phyloP scores from a whole-genome alignment of 2,113 vertebrate species.

The Daboia siamensis region DNA sequence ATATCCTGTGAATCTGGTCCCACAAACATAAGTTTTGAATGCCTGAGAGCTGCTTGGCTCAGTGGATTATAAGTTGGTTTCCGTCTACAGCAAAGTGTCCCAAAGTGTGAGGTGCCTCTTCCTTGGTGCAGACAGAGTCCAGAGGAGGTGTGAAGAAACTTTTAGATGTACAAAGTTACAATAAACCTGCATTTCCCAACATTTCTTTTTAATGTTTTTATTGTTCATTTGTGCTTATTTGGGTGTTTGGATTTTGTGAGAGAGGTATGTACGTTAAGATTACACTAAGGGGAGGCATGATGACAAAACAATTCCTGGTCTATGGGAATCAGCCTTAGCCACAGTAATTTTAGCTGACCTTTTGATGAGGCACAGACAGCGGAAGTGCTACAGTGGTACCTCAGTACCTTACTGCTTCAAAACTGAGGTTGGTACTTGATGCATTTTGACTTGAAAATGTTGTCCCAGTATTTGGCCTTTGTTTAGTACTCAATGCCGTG shows the following conservation, averaged over 20 bases:
- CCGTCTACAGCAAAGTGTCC: not conserved
- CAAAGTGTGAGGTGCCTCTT: not conserved
- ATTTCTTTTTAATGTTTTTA: not conserved
- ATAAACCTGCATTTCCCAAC: not conserved
- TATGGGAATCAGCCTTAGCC: not conserved
- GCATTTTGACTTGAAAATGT: not conserved
- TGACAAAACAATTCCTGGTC: not conserved
- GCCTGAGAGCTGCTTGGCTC: not conserved
- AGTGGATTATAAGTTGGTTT: not conserved
- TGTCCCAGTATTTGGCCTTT: not conserved
- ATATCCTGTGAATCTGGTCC: too few relatives aligned
- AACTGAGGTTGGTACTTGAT: not conserved
- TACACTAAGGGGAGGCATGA: not conserved
- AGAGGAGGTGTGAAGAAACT: not conserved
- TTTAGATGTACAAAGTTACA: not conserved
- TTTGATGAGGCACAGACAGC: not conserved
- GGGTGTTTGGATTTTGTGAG: not conserved
- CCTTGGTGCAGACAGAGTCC: not conserved
- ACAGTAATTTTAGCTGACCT: not conserved
- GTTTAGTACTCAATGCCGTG: not conserved
- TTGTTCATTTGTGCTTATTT: not conserved
- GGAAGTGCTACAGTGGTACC: not conserved
- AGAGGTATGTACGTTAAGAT: not conserved
- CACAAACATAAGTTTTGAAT: not conserved
- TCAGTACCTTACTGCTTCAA: not conserved